Percentiles rank a stretch among this genome's conserved stretches.
Evolutionary conservation across 2,113 vertebrate species (phyloP).

Genomic region (Pholis gunnellus): DNA sequence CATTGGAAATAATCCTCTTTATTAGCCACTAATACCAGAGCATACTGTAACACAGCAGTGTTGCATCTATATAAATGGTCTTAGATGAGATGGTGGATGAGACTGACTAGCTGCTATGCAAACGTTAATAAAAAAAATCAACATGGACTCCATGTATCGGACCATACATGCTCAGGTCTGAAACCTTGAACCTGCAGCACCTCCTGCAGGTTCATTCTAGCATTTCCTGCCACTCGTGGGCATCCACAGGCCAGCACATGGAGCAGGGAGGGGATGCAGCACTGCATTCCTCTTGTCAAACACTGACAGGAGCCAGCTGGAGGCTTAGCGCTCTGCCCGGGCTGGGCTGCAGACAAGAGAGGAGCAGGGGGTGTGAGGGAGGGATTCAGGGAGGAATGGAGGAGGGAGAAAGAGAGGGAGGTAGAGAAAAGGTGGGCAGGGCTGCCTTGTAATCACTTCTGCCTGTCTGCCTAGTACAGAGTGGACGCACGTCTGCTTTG

Average conservation of each 20-base stretch:
- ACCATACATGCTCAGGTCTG: not conserved
- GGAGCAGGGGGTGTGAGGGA: constrained; percentile 43
- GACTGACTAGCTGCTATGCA: not conserved
- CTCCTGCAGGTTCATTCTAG: constrained; percentile 47
- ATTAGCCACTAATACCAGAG: not conserved
- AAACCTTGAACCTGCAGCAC: constrained; percentile 45
- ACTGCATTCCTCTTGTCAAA: constrained; percentile 87
- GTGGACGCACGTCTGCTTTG: constrained; percentile 38
- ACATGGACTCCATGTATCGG: not conserved
- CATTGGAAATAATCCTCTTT: not conserved
- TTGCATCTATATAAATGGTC: not conserved
- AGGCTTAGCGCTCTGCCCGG: constrained; percentile 82
- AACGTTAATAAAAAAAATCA: not conserved
- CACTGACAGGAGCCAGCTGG: constrained; percentile 88
- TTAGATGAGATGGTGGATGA: not conserved
- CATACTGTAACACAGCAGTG: not conserved
- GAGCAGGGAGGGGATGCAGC: constrained; percentile 54
- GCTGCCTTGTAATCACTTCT: constrained; percentile 82
- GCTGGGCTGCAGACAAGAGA: constrained; percentile 60
- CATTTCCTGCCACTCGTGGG: constrained; percentile 40
- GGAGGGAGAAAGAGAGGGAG: constrained; percentile 47
- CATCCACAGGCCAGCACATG: constrained; percentile 36
- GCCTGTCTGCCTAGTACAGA: constrained; percentile 79
- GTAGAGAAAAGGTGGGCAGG: constrained; percentile 70
- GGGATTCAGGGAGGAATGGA: constrained; percentile 60